Evolutionary conservation across 1,140 invertebrate species (phyloP).

Genomic region (Aphis craccivora): DNA sequence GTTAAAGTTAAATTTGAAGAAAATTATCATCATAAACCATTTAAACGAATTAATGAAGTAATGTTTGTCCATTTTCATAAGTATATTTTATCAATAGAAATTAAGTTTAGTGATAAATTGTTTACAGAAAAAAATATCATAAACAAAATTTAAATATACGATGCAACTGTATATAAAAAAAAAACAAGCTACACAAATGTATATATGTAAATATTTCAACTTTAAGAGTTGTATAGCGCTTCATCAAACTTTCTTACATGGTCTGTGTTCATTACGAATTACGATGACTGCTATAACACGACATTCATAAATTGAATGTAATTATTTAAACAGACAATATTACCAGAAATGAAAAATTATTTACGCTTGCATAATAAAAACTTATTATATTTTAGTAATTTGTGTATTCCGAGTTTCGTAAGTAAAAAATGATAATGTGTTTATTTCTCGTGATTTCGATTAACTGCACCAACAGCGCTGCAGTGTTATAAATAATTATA

Average conservation of each 20-base stretch:
- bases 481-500: neutral
- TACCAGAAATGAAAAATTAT: neutral
- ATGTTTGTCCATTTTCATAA: neutral
- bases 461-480: neutral
- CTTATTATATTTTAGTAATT: neutral
- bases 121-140: neutral
- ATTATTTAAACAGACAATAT: slow-evolving; percentile 3
- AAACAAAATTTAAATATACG: neutral
- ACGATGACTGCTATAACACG: neutral
- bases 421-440: neutral
- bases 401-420: neutral
- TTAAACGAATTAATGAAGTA: neutral
- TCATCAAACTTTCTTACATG: neutral
- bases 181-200: neutral
- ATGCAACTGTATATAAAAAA: neutral
- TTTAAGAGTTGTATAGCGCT: neutral
- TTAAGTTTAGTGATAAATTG: neutral
- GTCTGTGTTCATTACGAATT: neutral
- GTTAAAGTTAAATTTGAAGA: neutral
- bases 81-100: neutral
- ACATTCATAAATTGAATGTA: neutral
- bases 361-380: neutral
- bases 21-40: neutral
- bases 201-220: neutral
- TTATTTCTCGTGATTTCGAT: neutral